phyloP scores from a whole-genome alignment of 1,140 invertebrate genomes.

The Saccostrea cuccullata region DNA sequence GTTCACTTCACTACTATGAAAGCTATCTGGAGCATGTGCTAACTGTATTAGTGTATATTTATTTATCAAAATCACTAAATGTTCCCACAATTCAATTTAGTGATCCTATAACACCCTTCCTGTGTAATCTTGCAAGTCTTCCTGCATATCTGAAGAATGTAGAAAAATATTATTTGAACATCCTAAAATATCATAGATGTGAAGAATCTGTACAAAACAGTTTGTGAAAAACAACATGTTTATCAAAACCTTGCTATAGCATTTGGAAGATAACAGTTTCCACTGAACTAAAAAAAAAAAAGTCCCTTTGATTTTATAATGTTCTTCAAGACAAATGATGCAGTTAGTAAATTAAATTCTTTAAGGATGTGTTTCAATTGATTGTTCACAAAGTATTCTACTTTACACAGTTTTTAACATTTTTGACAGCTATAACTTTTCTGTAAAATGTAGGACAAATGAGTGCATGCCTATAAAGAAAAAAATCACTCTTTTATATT shows the following conservation, averaged over 20 bases:
- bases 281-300: not conserved
- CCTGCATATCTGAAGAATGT: constrained; percentile 27
- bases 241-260: constrained; percentile 17
- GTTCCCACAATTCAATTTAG: not conserved
- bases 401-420: no score
- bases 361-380: not conserved
- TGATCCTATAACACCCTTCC: constrained; percentile 11
- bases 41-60: not conserved
- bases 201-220: constrained; percentile 34
- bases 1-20: not conserved
- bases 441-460: not conserved
- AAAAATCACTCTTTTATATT: no score
- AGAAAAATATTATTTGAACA: constrained; percentile 35
- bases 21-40: not conserved
- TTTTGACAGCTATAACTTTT: no score
- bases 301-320: not conserved
- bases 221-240: constrained; percentile 25
- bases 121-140: constrained; percentile 22
- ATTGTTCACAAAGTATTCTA: not conserved
- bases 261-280: not conserved
- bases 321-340: not conserved
- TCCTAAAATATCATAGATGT: constrained; percentile 36
- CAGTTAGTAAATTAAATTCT: no score
- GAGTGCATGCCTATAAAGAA: not conserved
- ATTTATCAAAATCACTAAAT: not conserved